Base-by-base conservation (phyloP, 2,888 invertebrate species). In the Lampropteryx suffumata region DNA sequence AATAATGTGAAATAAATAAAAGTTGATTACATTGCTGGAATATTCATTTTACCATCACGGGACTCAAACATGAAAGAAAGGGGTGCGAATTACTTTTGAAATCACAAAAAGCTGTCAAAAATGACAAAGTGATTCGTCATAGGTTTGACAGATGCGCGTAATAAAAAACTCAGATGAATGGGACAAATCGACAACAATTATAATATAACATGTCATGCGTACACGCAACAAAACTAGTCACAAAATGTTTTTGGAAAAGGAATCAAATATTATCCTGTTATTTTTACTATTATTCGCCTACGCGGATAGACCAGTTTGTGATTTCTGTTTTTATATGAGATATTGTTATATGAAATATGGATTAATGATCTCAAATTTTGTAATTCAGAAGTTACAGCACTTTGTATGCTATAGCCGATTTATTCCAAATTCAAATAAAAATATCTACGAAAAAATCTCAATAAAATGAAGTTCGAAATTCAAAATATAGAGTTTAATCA, bases 81-180 rank as follows among this genome's bases (percentile, higher is more conserved):
- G 88, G 89, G 89, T 87, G 88, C 82, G 80, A 84, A 88, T 84
- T 72, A 80, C 77, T 76, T 71, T 71, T 74, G 79, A 71, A 71
- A 62, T 69, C 59, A 76, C 85, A 81, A 76, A 83, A 79, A 79
- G 71, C 78, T 84, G 87, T 84, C 88, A 85, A 77, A 53, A 82
- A 79, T 84, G 84, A 89, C 86, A 86, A 81, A 86, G 80, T 86
- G 83, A 89, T 89, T 86, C 88, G 88, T 88, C 88, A 86, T 79
- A 83, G 73, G 61, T 60, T 62, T 80, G 88, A 87, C 88, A 86
- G 88, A 83, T 88, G 88, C 81, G 71, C 55, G 69, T 54, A 59
- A 61, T 69, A 67, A 55, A 49, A 46, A 41, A 35, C 40, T 50
- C 43, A 43, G 52, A 55, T 46, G 64, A 70, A 78, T 44, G 45